phyloP scores from a whole-genome alignment of 2,888 invertebrate genomes.

The Deilephila elpenor region DNA sequence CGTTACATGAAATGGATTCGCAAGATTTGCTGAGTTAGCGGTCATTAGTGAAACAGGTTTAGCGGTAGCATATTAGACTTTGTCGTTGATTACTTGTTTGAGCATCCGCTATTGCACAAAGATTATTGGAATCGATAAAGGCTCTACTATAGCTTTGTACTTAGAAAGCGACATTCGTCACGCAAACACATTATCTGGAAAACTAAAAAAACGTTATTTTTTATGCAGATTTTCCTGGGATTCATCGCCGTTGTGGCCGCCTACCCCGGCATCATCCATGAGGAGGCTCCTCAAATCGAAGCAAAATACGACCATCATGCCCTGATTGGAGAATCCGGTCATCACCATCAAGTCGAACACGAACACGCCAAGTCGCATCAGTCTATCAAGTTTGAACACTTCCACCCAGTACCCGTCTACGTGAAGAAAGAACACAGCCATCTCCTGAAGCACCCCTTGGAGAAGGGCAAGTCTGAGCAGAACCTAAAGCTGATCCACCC shows the following conservation, averaged over 20 bases:
- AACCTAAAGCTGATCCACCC: slow-evolving; percentile 86
- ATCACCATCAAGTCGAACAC: slow-evolving; percentile 86
- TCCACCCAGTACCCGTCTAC: slow-evolving; percentile 88
- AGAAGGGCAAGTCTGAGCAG: slow-evolving; percentile 86
- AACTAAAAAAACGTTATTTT: slow-evolving; percentile 30
- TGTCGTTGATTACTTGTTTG: slow-evolving; percentile 15
- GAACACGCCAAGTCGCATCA: slow-evolving; percentile 89
- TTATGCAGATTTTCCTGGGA: slow-evolving; percentile 78
- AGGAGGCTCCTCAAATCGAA: slow-evolving; percentile 71
- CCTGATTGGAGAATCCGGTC: slow-evolving; percentile 78
- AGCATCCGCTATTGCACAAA: background rate
- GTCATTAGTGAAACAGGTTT: slow-evolving; percentile 21
- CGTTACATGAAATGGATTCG: slow-evolving; percentile 28
- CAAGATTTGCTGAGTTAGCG: background rate
- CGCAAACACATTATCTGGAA: background rate
- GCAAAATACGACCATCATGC: slow-evolving; percentile 72
- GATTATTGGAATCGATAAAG: background rate
- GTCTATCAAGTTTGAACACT: slow-evolving; percentile 88
- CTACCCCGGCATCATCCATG: slow-evolving; percentile 76
- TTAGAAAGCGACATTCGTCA: background rate
- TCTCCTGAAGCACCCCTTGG: slow-evolving; percentile 86
- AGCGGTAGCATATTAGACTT: background rate
- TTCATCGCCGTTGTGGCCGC: slow-evolving; percentile 76
- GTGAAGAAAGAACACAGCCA: slow-evolving; percentile 88
- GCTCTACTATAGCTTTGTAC: slow-evolving; percentile 4